These are phyloP conservation scores for Charaxes varanes DNA, from an alignment of 1,140 invertebrate species.

Conservation along the genomic window DNA sequence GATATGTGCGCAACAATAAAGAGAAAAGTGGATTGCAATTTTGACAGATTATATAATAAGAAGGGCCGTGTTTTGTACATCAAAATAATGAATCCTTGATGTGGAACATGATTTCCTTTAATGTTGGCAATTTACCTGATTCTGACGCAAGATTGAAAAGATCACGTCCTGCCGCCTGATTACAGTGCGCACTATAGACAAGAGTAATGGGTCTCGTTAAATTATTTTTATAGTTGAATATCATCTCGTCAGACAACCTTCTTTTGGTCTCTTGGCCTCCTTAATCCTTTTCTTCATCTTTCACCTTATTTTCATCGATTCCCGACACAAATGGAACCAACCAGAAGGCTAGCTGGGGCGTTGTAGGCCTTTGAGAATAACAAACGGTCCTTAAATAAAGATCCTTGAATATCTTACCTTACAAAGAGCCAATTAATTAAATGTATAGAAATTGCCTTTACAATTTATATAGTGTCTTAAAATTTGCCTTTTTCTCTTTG, in stretches of 20 bases:
- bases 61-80: slow-evolving; percentile 26
- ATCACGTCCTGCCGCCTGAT: slow-evolving; percentile 40
- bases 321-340: neutral
- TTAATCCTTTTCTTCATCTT: neutral
- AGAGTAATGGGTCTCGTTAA: slow-evolving; percentile 47
- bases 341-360: too few relatives aligned
- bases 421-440: too few relatives aligned
- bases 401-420: too few relatives aligned
- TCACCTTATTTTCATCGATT: neutral
- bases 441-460: too few relatives aligned
- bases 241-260: slow-evolving; percentile 2
- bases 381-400: too few relatives aligned
- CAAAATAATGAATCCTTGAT: slow-evolving; percentile 41
- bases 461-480: too few relatives aligned
- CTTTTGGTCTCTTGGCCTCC: neutral
- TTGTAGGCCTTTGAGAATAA: too few relatives aligned
- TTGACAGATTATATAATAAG: slow-evolving; percentile 25
- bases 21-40: slow-evolving; percentile 22
- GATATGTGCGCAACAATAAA: slow-evolving; percentile 8
- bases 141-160: slow-evolving; percentile 41
- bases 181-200: slow-evolving; percentile 35
- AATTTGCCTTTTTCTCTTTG: too few relatives aligned
- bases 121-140: slow-evolving; percentile 51
- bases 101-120: slow-evolving; percentile 41
- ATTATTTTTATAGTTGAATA: slow-evolving; percentile 33